These are phyloP conservation scores for Linnaemya vulpina DNA, from an alignment of 2,888 invertebrate genomes.

Conservation along the genomic window DNA sequence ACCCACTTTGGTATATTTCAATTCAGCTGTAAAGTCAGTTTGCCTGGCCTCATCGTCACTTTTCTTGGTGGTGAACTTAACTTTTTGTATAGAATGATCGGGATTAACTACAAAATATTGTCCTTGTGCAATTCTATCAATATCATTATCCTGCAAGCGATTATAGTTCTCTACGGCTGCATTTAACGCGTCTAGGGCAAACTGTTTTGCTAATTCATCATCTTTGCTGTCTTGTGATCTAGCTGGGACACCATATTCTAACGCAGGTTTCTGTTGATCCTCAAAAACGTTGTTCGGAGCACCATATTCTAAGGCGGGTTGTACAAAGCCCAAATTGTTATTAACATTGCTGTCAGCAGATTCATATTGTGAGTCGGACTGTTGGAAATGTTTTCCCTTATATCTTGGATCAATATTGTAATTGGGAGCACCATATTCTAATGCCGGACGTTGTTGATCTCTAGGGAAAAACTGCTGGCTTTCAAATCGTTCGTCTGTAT, in stretches of 20 bases:
- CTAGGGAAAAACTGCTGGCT: constrained; percentile 47
- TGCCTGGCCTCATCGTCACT: constrained; percentile 76
- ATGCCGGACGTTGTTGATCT: constrained; percentile 20
- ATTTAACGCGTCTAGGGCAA: constrained; percentile 73
- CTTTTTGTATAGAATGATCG: constrained; percentile 81
- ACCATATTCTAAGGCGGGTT: constrained; percentile 76
- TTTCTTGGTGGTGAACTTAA: constrained; percentile 80
- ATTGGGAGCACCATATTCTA: constrained; percentile 45
- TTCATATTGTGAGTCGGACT: constrained; percentile 1
- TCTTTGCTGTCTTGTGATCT: constrained; percentile 49
- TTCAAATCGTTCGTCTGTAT: constrained; percentile 67
- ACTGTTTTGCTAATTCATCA: constrained; percentile 65
- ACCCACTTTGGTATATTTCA: constrained; percentile 82
- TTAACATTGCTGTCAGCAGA: background rate
- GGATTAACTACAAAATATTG: constrained; percentile 82
- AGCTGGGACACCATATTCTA: constrained; percentile 73
- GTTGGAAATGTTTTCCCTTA: constrained; percentile 6
- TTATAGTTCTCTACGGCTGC: constrained; percentile 73
- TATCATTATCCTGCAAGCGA: constrained; percentile 65
- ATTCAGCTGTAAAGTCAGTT: constrained; percentile 82
- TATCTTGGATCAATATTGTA: constrained; percentile 44
- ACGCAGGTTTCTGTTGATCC: constrained; percentile 43
- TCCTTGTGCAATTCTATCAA: constrained; percentile 75
- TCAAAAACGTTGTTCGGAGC: constrained; percentile 71
- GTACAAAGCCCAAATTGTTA: constrained; percentile 1